A percentile compares a stretch with the other conserved stretches of the same genome.
phyloP scores from a whole-genome alignment of 92 coral and sea anemone species.

The Bergia sp. region DNA sequence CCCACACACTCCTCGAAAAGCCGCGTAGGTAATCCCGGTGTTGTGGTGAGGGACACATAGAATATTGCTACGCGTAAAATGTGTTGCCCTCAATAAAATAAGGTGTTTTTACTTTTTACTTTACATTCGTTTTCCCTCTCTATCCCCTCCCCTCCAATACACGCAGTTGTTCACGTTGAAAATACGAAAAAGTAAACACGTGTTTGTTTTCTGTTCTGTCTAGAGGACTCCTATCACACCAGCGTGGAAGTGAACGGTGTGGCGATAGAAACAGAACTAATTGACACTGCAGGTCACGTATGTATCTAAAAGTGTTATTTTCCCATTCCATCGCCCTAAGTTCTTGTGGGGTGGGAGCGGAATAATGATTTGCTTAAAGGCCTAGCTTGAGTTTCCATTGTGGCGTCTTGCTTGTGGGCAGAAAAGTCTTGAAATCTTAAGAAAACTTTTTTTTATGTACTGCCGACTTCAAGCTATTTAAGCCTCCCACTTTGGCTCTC shows the following conservation, averaged over 20 bases:
- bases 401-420: neutral
- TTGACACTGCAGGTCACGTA: slow-evolving; percentile 90
- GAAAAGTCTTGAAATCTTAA: neutral
- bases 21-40: too few species aligned
- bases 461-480: too few species aligned
- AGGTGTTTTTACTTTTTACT: too few species aligned
- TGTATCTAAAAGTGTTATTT: slow-evolving; percentile 28
- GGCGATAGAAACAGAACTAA: slow-evolving; percentile 63
- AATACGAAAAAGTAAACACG: neutral
- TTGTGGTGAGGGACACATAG: too few species aligned
- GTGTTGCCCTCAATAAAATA: too few species aligned
- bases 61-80: too few species aligned
- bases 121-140: too few species aligned
- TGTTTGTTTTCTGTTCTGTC: neutral
- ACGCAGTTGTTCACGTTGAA: neutral
- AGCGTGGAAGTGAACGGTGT: slow-evolving; percentile 70
- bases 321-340: neutral
- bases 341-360: neutral
- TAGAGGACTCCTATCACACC: slow-evolving; percentile 78
- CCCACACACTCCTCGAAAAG: too few species aligned
- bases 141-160: neutral
- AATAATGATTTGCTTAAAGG: too few species aligned
- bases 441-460: neutral
- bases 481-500: too few species aligned
- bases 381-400: too few species aligned